A percentile compares a stretch with the other conserved stretches of the same genome.
Evolutionary conservation across 2,888 invertebrate species (phyloP).

Genomic region (Nasonovia ribisnigri): DNA sequence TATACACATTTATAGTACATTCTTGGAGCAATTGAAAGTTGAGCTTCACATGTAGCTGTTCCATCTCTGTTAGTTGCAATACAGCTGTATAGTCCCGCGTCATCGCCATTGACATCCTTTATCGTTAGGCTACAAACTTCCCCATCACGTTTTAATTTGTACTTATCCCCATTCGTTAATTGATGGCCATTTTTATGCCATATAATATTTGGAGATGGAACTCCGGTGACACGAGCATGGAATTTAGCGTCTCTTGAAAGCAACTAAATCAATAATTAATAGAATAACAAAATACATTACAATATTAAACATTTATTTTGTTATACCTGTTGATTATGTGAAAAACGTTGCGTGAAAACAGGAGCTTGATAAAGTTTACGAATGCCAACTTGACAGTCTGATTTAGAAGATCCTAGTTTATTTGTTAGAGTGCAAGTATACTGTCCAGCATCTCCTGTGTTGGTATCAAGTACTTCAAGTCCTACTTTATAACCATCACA

Average conservation of each 20-base stretch:
- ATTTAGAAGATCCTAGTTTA: conserved; percentile 81
- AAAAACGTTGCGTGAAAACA: conserved; percentile 81
- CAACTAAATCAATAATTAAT: conserved; percentile 70
- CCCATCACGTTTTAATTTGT: conserved; percentile 82
- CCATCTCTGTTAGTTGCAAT: conserved; percentile 86
- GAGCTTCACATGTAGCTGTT: conserved; percentile 80
- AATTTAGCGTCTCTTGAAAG: conserved; percentile 86
- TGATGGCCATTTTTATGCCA: conserved; percentile 90
- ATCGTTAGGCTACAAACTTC: conserved; percentile 84
- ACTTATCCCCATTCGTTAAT: conserved; percentile 78
- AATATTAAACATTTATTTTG: not conserved
- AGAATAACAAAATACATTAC: not conserved
- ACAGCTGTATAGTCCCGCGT: conserved; percentile 83
- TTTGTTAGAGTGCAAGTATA: conserved; percentile 84
- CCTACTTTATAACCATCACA: conserved; percentile 88
- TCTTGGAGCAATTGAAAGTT: conserved; percentile 83
- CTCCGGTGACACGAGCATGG: conserved; percentile 83
- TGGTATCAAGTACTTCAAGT: conserved; percentile 79
- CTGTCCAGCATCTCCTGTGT: conserved; percentile 80
- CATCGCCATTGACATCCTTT: conserved; percentile 77
- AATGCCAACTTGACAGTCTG: conserved; percentile 79
- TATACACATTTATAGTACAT: conserved; percentile 74
- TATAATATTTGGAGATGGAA: conserved; percentile 85
- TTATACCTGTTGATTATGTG: conserved; percentile 77
- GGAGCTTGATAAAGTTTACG: conserved; percentile 86